These are phyloP conservation scores for Lymantria dispar DNA, from an alignment of 2,888 invertebrate species.

Conservation along the genomic window DNA sequence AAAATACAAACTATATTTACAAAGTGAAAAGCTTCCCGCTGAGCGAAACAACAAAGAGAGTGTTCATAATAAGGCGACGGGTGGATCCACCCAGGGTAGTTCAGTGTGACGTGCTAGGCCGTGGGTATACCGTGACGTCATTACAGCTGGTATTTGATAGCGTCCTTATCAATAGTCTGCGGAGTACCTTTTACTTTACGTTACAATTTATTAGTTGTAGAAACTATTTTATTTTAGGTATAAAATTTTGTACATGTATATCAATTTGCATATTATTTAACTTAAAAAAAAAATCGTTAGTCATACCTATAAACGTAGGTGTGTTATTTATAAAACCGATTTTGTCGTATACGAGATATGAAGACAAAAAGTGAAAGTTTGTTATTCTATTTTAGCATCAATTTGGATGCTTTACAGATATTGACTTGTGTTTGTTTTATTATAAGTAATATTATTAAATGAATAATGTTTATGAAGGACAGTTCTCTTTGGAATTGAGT, in stretches of 20 bases:
- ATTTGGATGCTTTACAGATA: constrained; percentile 27
- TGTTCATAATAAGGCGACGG: constrained; percentile 29
- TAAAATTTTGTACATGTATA: neutral
- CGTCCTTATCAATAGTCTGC: constrained; percentile 44
- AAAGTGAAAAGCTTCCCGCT: constrained; percentile 21
- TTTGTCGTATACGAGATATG: constrained; percentile 41
- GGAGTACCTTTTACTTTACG: constrained; percentile 3
- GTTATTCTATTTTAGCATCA: constrained; percentile 37
- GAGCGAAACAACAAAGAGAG: constrained; percentile 20
- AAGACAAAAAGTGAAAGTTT: constrained; percentile 53
- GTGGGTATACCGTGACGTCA: constrained; percentile 63
- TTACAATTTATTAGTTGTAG: neutral
- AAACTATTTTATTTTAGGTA: neutral
- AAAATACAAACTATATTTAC: neutral
- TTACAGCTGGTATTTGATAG: constrained; percentile 56
- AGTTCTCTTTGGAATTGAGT: constrained; percentile 8
- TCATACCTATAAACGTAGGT: constrained; percentile 18
- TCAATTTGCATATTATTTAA: constrained; percentile 11
- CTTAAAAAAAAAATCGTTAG: constrained; percentile 19
- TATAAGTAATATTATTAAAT: constrained; percentile 4
- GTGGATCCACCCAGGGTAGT: constrained; percentile 26
- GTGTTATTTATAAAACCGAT: constrained; percentile 49
- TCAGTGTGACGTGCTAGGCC: constrained; percentile 57
- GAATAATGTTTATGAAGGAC: constrained; percentile 2
- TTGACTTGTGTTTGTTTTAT: constrained; percentile 13